These are phyloP conservation scores for Blera fallax DNA, from an alignment of 2,888 invertebrate genomes.

Conservation along the genomic window DNA sequence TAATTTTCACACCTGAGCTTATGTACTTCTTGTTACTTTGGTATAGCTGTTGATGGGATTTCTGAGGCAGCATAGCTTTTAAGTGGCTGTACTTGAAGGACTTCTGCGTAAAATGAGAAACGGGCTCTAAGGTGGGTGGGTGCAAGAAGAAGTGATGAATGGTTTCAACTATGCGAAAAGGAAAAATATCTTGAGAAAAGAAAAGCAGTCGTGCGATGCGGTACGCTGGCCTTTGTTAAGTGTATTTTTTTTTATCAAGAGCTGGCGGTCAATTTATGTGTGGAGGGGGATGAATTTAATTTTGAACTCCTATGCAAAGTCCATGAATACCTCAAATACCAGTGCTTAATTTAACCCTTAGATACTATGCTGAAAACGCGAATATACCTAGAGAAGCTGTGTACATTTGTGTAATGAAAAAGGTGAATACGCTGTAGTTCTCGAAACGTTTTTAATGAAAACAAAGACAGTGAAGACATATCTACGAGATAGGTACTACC, in stretches of 20 bases:
- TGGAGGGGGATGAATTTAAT: not conserved
- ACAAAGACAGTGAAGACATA: too few species aligned
- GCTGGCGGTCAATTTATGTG: not conserved
- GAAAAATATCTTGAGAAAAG: not conserved
- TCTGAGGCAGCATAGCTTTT: not conserved
- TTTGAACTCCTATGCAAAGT: not conserved
- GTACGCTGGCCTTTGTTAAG: not conserved
- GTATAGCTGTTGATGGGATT: not conserved
- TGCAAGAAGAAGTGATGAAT: not conserved
- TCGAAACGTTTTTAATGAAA: too few species aligned
- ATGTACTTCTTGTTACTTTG: not conserved
- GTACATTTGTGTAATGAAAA: too few species aligned
- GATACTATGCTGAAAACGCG: too few species aligned
- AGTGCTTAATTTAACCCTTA: too few species aligned
- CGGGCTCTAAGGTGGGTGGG: not conserved
- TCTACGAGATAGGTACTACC: too few species aligned
- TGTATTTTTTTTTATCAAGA: not conserved
- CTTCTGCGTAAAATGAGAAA: slow-evolving; percentile 29
- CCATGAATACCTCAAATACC: too few species aligned
- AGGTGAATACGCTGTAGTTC: too few species aligned
- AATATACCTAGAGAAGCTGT: too few species aligned
- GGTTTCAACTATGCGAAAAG: not conserved
- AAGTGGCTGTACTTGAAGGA: slow-evolving; percentile 19
- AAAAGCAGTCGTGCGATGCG: not conserved
- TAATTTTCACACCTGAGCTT: slow-evolving; percentile 61